Evolutionary conservation across 1,140 invertebrate genomes (phyloP), one percentile per base, ranked within the genome.

Genomic region (Stegodyphus mimosarum): DNA sequence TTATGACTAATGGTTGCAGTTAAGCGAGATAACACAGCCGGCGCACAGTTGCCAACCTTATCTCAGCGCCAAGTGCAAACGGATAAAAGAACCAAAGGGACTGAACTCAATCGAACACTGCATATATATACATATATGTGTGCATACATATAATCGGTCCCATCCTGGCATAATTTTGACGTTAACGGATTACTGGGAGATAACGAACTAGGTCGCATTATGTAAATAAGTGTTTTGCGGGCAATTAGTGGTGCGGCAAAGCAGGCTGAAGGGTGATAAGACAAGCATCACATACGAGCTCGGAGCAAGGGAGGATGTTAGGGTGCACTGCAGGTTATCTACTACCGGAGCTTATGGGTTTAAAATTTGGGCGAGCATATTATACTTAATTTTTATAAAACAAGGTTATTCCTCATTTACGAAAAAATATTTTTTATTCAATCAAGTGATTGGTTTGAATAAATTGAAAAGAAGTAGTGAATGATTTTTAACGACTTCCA

Each of bases 191-290:
- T 67, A 33, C 69, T 11, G 69, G 17, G 53, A 48, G 78, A 81
- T 81, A 81, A 81, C 66, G 55, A 69, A 81, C 69, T 81, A 72
- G 33, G 33, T 33, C 3, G 33, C 33, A 33, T 33, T 33, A 72
- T 72, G 70, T 81, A 81, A 72, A 81, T 81, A 72, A 70, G 78
- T 72, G 69, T 81, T 81, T 72, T 48, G 52, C 70, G 48, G 70
- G 69, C 69, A 81, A 81, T 81, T 81, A 81, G 78, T 60, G 49
- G 78, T n/a, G 70, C 50, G 78, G 69, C 60, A 78, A 72, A 50
- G 33, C 51, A 53, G 17, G 78, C 78, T 78, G 51, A 18, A 48
- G 13, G 55, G 15, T 52, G 78, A 81, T 81, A 81, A 81, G 70
- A 17, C 13, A 18, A 11, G 18, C 75, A 67, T 77, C 75, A 77